Conservation (phyloP, 2,113 vertebrate species). For the Scomber scombrus region DNA sequence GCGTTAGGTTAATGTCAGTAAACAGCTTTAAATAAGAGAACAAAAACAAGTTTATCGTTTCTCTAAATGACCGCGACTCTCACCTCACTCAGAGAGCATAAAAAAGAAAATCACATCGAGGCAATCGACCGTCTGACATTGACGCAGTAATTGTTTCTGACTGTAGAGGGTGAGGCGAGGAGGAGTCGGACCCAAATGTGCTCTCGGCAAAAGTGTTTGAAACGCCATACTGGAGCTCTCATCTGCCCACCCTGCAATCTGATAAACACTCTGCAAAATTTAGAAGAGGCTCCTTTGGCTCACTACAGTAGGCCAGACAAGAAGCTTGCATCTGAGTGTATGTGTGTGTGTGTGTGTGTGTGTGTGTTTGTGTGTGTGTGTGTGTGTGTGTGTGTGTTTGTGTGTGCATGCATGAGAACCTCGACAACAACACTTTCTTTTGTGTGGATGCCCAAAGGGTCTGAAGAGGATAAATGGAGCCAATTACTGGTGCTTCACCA, state of each 20-base stretch:
- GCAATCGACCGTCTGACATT: slow-evolving; percentile 19
- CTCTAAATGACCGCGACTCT: slow-evolving; percentile 50
- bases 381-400: too few relatives aligned
- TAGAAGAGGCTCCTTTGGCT: slow-evolving; percentile 33
- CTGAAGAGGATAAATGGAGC: slow-evolving; percentile 66
- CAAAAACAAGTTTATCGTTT: slow-evolving; percentile 63
- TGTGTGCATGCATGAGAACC: slow-evolving; percentile 23
- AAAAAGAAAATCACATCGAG: slow-evolving; percentile 5
- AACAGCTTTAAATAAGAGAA: slow-evolving; percentile 66
- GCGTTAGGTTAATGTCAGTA: slow-evolving; percentile 52
- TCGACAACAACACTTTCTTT: slow-evolving; percentile 26
- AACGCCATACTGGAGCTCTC: slow-evolving; percentile 27
- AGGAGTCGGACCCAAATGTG: slow-evolving; percentile 19
- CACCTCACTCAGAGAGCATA: slow-evolving; percentile 4
- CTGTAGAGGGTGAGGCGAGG: not conserved
- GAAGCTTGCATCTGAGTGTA: not conserved
- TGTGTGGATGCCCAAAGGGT: slow-evolving; percentile 51
- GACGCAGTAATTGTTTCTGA: slow-evolving; percentile 54
- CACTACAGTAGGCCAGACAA: not conserved
- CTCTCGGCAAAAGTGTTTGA: slow-evolving; percentile 25
- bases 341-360: not conserved
- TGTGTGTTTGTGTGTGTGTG: not conserved
- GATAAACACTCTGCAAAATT: slow-evolving; percentile 36
- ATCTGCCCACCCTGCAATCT: slow-evolving; percentile 16
- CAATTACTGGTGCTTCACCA: slow-evolving; percentile 54